Conservation (phyloP, 2,797 vertebrate genomes). For the Spondyliosoma cantharus region DNA sequence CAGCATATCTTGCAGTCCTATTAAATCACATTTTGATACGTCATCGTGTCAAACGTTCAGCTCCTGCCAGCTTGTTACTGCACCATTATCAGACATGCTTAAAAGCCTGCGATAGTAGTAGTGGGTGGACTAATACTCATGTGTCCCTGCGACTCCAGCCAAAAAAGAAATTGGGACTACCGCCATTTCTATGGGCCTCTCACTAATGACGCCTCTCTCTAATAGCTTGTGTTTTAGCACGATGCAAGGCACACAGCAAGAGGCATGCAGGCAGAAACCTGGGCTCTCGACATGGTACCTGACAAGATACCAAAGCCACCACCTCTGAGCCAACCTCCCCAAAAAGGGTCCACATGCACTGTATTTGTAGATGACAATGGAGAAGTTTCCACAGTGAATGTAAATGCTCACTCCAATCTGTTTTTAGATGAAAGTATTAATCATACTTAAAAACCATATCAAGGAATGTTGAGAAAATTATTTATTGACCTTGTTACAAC, state of each 20-base stretch:
- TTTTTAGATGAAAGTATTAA: neutral
- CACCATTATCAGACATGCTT: conserved; percentile 7
- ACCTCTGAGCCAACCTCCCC: neutral
- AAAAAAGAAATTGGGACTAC: conserved; percentile 68
- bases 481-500: neutral
- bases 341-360: neutral
- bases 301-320: conserved; percentile 36
- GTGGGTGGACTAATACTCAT: conserved; percentile 51
- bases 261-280: conserved; percentile 46
- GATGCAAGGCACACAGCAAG: conserved; percentile 43
- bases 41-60: too few relatives aligned
- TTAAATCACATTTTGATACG: neutral
- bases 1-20: too few relatives aligned
- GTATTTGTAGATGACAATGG: neutral
- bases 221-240: conserved; percentile 58
- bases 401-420: neutral
- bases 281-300: conserved; percentile 31
- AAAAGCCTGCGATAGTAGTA: conserved; percentile 52
- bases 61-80: neutral
- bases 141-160: conserved; percentile 60
- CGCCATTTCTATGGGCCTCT: conserved; percentile 66
- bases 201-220: conserved; percentile 55
- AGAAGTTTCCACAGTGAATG: neutral
- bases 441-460: neutral
- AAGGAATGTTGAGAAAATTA: neutral